Conservation (phyloP, 2,113 vertebrate species). For the Phylloscopus trochilus region DNA sequence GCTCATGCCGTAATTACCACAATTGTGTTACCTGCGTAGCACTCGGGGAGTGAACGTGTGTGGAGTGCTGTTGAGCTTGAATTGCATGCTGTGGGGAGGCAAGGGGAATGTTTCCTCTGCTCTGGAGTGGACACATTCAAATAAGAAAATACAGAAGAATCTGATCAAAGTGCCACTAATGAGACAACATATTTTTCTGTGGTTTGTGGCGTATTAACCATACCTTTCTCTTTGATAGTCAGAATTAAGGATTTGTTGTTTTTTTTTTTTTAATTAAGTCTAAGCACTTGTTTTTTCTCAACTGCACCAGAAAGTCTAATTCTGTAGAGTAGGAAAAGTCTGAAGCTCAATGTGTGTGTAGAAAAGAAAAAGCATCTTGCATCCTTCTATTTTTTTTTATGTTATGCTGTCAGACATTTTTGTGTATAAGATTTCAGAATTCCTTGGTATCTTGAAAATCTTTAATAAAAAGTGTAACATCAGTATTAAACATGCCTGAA, state of each 20-base stretch:
- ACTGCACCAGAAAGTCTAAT: not conserved
- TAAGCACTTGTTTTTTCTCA: not conserved
- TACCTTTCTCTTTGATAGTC: not conserved
- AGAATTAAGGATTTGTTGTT: not conserved
- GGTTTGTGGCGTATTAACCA: not conserved
- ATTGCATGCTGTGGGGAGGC: not conserved
- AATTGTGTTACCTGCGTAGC: not conserved
- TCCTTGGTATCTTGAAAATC: not conserved
- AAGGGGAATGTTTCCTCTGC: not conserved
- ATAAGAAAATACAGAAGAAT: not conserved
- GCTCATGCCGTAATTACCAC: not conserved
- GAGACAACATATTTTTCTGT: not conserved
- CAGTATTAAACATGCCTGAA: slow-evolving; percentile 33
- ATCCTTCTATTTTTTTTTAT: not conserved
- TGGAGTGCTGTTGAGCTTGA: not conserved
- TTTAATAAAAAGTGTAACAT: slow-evolving; percentile 23
- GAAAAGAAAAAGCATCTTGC: not conserved
- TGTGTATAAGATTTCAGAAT: not conserved
- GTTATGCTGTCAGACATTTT: not conserved
- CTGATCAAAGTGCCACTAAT: not conserved
- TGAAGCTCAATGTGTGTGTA: not conserved
- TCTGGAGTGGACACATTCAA: not conserved
- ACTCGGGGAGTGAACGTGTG: not conserved
- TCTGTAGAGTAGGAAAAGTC: not conserved
- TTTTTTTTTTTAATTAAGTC: not conserved